phyloP scores from a whole-genome alignment of 1,140 invertebrate genomes.

The Chrysoperla carnea region DNA sequence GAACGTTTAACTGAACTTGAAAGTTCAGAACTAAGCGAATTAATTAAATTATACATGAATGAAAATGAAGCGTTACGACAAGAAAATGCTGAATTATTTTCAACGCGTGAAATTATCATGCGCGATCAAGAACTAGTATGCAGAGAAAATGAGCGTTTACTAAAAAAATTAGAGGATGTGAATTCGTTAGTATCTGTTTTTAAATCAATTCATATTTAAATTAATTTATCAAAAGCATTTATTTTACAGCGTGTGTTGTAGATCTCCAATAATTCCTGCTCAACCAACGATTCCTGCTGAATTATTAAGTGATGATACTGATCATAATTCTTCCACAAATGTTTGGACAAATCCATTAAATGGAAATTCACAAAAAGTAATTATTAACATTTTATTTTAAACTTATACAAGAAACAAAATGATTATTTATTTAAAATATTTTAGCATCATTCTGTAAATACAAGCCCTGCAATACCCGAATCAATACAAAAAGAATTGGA shows the following conservation, averaged over 20 bases:
- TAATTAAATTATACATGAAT: constrained; percentile 60
- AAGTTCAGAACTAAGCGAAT: constrained; percentile 44
- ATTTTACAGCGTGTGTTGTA: constrained; percentile 46
- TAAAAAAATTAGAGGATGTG: constrained; percentile 74
- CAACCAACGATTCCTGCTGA: constrained; percentile 49
- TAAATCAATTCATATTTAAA: neutral
- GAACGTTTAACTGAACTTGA: constrained; percentile 56
- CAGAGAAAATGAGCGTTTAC: constrained; percentile 72
- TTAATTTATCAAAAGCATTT: neutral
- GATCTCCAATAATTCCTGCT: constrained; percentile 59
- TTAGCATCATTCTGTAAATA: too few relatives aligned
- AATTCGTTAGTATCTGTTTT: constrained; percentile 46
- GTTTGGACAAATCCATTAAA: constrained; percentile 51
- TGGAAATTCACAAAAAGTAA: neutral
- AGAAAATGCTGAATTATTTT: constrained; percentile 76
- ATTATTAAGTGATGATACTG: constrained; percentile 22
- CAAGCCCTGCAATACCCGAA: constrained; percentile 22
- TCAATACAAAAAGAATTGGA: constrained; percentile 38
- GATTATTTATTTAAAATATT: too few relatives aligned
- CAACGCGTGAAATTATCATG: constrained; percentile 56
- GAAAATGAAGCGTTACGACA: constrained; percentile 73
- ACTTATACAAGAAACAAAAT: too few relatives aligned
- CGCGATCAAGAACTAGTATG: constrained; percentile 80
- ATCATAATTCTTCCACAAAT: constrained; percentile 29
- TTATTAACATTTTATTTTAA: too few relatives aligned